Evolutionary conservation across 2,113 vertebrate species (phyloP).

Genomic region (Python bivittatus): DNA sequence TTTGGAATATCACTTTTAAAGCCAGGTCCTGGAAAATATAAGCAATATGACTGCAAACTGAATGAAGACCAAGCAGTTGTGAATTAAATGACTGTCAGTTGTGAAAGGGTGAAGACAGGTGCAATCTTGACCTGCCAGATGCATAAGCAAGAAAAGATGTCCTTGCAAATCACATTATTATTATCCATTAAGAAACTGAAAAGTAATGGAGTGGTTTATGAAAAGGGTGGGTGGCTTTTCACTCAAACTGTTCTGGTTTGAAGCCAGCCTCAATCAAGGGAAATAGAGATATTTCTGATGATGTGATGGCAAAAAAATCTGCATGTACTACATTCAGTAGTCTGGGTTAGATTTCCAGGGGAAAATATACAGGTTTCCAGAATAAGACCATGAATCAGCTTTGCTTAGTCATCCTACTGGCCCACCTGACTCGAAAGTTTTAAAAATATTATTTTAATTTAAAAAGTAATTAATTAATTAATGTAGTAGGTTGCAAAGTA

Average conservation of each 20-base stretch:
- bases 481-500: background rate
- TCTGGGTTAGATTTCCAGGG: slow-evolving; percentile 60
- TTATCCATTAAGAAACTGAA: slow-evolving; percentile 19
- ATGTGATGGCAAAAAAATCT: slow-evolving; percentile 57
- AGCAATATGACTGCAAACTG: slow-evolving; percentile 4
- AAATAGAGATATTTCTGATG: slow-evolving; percentile 45
- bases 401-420: background rate
- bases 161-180: slow-evolving; percentile 13
- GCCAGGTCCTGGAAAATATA: slow-evolving; percentile 49
- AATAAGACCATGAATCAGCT: slow-evolving; percentile 18
- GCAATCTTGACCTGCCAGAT: slow-evolving; percentile 39
- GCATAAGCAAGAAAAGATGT: slow-evolving; percentile 10
- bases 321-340: slow-evolving; percentile 24
- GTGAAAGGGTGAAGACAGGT: slow-evolving; percentile 31
- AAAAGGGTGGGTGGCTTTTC: slow-evolving; percentile 38
- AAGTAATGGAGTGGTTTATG: background rate
- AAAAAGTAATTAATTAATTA: background rate
- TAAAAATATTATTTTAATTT: background rate
- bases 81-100: slow-evolving; percentile 42
- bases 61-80: slow-evolving; percentile 6
- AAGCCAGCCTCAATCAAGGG: slow-evolving; percentile 44
- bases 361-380: slow-evolving; percentile 35
- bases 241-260: slow-evolving; percentile 32
- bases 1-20: slow-evolving; percentile 48
- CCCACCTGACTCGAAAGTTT: background rate